A percentile compares a stretch with the other conserved stretches of the same genome.
phyloP scores from a whole-genome alignment of 2,113 vertebrate genomes.

The Ophthalmolycus amberensis region DNA sequence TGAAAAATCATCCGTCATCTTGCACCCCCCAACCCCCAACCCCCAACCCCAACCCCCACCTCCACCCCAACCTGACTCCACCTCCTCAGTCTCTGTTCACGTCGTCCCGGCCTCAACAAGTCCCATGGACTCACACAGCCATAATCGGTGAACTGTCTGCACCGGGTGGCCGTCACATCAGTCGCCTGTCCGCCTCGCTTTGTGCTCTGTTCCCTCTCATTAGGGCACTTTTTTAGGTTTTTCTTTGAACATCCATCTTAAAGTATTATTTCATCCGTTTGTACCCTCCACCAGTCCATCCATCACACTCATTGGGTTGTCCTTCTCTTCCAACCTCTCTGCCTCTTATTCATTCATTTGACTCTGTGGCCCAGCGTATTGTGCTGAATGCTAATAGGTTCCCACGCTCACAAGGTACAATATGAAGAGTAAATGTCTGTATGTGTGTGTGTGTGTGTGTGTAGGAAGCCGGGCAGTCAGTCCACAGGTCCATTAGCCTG shows the following conservation, averaged over 20 bases:
- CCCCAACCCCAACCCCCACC: background rate
- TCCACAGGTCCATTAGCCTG: slow-evolving; percentile 84
- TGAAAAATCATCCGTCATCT: slow-evolving; percentile 49
- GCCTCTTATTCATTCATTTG: slow-evolving; percentile 40
- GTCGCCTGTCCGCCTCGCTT: background rate
- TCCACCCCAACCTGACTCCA: background rate
- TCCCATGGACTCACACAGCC: background rate
- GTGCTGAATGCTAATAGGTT: slow-evolving; percentile 81
- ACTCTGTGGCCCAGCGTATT: slow-evolving; percentile 47
- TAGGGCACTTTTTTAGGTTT: slow-evolving; percentile 30
- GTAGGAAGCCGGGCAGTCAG: slow-evolving; percentile 59
- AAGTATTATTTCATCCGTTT: slow-evolving; percentile 30
- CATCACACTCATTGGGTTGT: slow-evolving; percentile 52
- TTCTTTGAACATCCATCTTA: slow-evolving; percentile 30
- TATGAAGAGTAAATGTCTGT: slow-evolving; percentile 54
- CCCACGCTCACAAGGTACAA: slow-evolving; percentile 72
- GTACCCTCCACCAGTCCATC: slow-evolving; percentile 39
- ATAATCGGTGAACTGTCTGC: slow-evolving; percentile 43
- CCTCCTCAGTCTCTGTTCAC: slow-evolving; percentile 30
- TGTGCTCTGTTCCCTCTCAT: slow-evolving; percentile 16
- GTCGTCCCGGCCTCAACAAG: background rate
- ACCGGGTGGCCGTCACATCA: slow-evolving; percentile 17
- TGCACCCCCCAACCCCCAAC: background rate
- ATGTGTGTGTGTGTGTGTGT: slow-evolving; percentile 31
- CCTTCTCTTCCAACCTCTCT: slow-evolving; percentile 45